A percentile compares a stretch with the other conserved stretches of the same genome.
These are phyloP conservation scores for Cremastinae sp. DNA, from an alignment of 2,888 invertebrate genomes.

Conservation along the genomic window DNA sequence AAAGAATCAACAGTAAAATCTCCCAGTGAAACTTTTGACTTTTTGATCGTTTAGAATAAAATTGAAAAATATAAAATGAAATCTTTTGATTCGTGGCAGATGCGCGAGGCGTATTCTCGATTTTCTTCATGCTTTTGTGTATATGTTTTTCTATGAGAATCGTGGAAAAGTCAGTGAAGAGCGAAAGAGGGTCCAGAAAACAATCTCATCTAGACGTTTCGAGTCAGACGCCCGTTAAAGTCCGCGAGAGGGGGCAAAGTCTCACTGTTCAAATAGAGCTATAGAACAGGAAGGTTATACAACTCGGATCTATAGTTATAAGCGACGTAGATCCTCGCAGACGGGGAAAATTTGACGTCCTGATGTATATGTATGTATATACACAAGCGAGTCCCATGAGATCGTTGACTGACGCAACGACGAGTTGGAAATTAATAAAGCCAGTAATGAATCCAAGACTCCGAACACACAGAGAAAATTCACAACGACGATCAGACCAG, in stretches of 20 bases:
- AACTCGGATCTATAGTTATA: slow-evolving; percentile 17
- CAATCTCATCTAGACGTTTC: slow-evolving; percentile 58
- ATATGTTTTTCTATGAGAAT: slow-evolving; percentile 5
- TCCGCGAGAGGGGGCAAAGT: slow-evolving; percentile 41
- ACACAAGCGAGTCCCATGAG: slow-evolving; percentile 37
- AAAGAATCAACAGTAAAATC: slow-evolving; percentile 11
- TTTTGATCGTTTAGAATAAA: slow-evolving; percentile 22
- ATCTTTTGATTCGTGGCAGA: slow-evolving; percentile 53
- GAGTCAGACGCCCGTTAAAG: slow-evolving; percentile 57
- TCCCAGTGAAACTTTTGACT: slow-evolving; percentile 27
- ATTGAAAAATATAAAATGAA: slow-evolving; percentile 16
- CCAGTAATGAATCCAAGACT: slow-evolving; percentile 54
- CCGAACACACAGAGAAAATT: background rate
- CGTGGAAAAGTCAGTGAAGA: slow-evolving; percentile 47
- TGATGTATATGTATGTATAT: slow-evolving; percentile 38
- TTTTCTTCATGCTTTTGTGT: slow-evolving; percentile 16
- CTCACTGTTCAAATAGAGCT: slow-evolving; percentile 57
- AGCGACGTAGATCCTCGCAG: slow-evolving; percentile 33
- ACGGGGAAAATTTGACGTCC: slow-evolving; percentile 58
- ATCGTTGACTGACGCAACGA: slow-evolving; percentile 56
- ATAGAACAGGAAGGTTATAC: slow-evolving; percentile 37
- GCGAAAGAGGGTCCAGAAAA: slow-evolving; percentile 56
- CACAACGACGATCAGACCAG: slow-evolving; percentile 1
- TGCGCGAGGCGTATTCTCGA: slow-evolving; percentile 38
- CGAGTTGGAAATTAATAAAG: slow-evolving; percentile 58